A percentile compares a stretch with the other conserved stretches of the same genome.
phyloP scores from a whole-genome alignment of 1,140 invertebrate species.

The Nasonia vitripennis region DNA sequence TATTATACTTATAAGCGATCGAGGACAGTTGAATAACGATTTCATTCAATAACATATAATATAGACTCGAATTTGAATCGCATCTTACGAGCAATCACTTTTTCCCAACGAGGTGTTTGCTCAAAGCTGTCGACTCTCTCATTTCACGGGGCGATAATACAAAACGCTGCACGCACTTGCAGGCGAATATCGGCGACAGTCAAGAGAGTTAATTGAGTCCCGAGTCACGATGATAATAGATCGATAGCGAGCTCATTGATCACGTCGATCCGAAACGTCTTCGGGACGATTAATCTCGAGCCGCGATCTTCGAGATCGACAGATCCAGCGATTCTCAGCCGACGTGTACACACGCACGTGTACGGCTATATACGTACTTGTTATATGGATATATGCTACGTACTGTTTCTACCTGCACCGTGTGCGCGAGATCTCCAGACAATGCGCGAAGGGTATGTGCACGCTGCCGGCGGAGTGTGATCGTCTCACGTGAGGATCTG shows the following conservation, averaged over 20 bases:
- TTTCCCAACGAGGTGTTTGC: conserved; percentile 35
- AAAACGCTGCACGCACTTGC: background rate
- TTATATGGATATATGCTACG: background rate
- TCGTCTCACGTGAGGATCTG: no score
- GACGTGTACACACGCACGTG: background rate
- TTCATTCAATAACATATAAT: conserved; percentile 1
- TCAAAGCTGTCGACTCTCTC: background rate
- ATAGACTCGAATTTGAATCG: conserved; percentile 10
- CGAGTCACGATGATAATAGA: conserved; percentile 48
- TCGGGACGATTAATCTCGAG: conserved; percentile 24
- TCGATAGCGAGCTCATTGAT: conserved; percentile 45
- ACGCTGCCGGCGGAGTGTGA: no score
- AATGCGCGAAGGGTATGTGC: no score
- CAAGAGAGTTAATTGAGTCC: conserved; percentile 30
- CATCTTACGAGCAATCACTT: conserved; percentile 17
- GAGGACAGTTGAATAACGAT: background rate
- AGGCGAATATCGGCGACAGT: conserved; percentile 1
- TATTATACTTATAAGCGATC: background rate
- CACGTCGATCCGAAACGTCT: conserved; percentile 32
- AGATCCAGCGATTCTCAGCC: conserved; percentile 23
- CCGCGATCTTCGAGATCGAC: background rate
- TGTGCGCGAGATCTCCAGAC: no score
- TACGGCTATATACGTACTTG: background rate
- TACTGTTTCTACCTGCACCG: background rate
- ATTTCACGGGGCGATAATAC: background rate